These are phyloP conservation scores for Sebastes melanostomus DNA, from an alignment of 2,797 vertebrate genomes.

Conservation along the genomic window DNA sequence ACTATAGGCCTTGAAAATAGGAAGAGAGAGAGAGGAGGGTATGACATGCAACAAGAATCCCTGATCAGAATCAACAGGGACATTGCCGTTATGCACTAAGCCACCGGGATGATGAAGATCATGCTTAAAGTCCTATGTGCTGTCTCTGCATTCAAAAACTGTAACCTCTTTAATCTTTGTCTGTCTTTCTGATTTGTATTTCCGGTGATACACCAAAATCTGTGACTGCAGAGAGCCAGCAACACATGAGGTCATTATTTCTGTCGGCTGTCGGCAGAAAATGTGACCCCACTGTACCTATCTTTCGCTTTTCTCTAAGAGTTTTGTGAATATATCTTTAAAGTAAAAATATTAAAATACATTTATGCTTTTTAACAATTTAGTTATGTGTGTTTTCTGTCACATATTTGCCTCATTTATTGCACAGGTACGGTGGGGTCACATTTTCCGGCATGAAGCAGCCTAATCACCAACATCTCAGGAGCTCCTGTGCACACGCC, in stretches of 20 bases:
- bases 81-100: neutral
- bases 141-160: conserved; percentile 1
- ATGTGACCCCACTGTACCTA: neutral
- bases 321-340: no score
- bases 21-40: neutral
- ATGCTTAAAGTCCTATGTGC: neutral
- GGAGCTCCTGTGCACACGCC: neutral
- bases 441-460: neutral
- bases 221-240: no score
- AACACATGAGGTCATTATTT: no score
- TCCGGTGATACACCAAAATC: no score
- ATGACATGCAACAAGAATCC: neutral
- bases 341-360: no score
- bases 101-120: no score
- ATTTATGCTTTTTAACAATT: no score
- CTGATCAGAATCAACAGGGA: neutral
- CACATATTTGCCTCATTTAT: no score
- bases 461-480: neutral
- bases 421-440: no score
- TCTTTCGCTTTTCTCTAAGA: no score
- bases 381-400: no score
- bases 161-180: neutral
- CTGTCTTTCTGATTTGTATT: neutral
- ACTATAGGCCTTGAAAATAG: neutral
- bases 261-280: no score